Conservation (phyloP, 2,888 invertebrate genomes). For the Melangyna quadrimaculata region DNA sequence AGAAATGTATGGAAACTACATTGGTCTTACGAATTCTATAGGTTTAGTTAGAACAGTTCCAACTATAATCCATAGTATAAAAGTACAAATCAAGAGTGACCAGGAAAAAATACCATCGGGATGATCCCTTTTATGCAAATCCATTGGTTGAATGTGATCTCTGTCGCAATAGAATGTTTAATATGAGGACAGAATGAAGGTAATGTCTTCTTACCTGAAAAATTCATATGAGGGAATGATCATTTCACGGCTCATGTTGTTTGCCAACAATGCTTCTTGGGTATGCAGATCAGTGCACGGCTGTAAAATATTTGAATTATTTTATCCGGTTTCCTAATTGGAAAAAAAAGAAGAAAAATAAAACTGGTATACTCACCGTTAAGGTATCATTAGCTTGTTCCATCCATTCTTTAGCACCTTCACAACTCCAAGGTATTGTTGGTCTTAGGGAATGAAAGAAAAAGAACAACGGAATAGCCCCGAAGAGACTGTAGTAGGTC, state of each 20-base stretch:
- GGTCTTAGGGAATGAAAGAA: conserved; percentile 86
- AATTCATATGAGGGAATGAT: not conserved
- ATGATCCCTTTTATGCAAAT: conserved; percentile 27
- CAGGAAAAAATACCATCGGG: conserved; percentile 74
- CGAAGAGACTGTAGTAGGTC: conserved; percentile 90
- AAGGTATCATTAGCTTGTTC: not conserved
- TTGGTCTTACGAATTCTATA: conserved; percentile 69
- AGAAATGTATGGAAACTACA: not conserved
- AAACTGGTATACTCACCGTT: no score
- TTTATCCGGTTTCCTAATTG: not conserved
- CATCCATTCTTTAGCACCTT: conserved; percentile 21
- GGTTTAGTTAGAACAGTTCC: conserved; percentile 73
- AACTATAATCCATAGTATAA: conserved; percentile 74
- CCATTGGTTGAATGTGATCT: conserved; percentile 44
- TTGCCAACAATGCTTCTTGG: not conserved
- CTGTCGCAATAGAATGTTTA: conserved; percentile 9
- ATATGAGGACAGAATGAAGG: not conserved
- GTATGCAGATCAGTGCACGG: not conserved
- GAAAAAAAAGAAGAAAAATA: no score
- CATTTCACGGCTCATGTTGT: not conserved
- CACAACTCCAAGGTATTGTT: conserved; percentile 85
- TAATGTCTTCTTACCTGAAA: not conserved
- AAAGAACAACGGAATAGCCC: conserved; percentile 91
- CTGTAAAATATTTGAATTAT: not conserved
- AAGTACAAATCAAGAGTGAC: conserved; percentile 73